Evolutionary conservation across 2,113 vertebrate species (phyloP).

Genomic region (Rynchops niger): DNA sequence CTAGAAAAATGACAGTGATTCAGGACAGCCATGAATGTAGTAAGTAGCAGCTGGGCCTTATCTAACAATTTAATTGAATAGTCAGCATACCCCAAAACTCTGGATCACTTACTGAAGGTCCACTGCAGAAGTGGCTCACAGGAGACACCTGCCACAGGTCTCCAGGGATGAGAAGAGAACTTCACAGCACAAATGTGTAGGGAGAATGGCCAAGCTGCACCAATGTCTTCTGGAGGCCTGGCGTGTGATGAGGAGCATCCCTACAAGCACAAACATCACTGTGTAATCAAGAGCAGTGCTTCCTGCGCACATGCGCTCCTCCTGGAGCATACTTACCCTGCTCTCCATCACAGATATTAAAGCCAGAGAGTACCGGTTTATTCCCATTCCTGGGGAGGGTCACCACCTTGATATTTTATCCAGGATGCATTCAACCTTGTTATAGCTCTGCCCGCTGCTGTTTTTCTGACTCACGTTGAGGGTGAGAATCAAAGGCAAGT

Average conservation of each 20-base stretch:
- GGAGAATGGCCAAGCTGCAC: neutral
- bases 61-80: neutral
- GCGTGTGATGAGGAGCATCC: neutral
- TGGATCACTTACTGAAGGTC: neutral
- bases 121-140: neutral
- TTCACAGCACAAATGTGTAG: neutral
- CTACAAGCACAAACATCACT: neutral
- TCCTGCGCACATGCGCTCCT: neutral
- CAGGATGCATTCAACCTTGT: neutral
- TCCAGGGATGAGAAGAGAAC: neutral
- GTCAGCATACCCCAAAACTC: neutral
- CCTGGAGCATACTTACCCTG: neutral
- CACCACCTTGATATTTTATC: neutral
- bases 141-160: neutral
- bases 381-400: neutral
- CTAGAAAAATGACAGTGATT: neutral
- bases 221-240: neutral
- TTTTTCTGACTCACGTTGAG: neutral
- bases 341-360: neutral
- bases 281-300: fast-evolving
- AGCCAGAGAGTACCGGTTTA: neutral
- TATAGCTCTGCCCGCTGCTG: neutral
- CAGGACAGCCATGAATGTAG: neutral
- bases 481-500: neutral
- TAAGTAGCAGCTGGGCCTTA: neutral